Conservation (phyloP, 2,113 vertebrate genomes). For the Paralichthys olivaceus region DNA sequence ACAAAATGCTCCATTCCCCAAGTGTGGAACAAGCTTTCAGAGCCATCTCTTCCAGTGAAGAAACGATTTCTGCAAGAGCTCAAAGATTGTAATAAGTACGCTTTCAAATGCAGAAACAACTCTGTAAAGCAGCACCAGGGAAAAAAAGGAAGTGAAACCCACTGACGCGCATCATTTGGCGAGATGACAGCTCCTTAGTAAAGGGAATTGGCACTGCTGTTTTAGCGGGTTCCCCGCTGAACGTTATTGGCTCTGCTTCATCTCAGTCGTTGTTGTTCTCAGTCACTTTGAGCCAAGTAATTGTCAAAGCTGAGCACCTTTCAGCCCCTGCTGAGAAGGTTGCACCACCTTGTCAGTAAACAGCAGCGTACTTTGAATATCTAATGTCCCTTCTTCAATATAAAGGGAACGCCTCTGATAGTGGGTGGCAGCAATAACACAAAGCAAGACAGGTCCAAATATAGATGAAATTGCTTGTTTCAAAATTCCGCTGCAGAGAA, state of each 20-base stretch:
- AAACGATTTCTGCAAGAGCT: background rate
- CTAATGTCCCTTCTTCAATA: constrained; percentile 58
- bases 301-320: constrained; percentile 79
- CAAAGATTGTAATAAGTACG: constrained; percentile 59
- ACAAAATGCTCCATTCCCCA: constrained; percentile 41
- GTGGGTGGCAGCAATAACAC: constrained; percentile 57
- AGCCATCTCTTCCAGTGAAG: constrained; percentile 25
- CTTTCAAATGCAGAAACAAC: constrained; percentile 60
- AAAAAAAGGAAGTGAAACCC: constrained; percentile 49
- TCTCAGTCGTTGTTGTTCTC: constrained; percentile 69
- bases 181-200: constrained; percentile 70
- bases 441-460: constrained; percentile 52
- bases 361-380: constrained; percentile 73
- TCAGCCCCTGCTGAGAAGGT: constrained; percentile 67
- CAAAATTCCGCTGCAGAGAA: constrained; percentile 54
- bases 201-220: constrained; percentile 64
- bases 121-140: constrained; percentile 37
- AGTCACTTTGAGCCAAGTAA: constrained; percentile 78
- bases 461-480: constrained; percentile 49
- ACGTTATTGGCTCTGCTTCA: constrained; percentile 65
- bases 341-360: constrained; percentile 68
- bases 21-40: constrained; percentile 56
- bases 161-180: constrained; percentile 65
- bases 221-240: constrained; percentile 59
- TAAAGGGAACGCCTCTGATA: constrained; percentile 58